Conservation (phyloP, 2,888 invertebrate species). For the Syrphus vitripennis region DNA sequence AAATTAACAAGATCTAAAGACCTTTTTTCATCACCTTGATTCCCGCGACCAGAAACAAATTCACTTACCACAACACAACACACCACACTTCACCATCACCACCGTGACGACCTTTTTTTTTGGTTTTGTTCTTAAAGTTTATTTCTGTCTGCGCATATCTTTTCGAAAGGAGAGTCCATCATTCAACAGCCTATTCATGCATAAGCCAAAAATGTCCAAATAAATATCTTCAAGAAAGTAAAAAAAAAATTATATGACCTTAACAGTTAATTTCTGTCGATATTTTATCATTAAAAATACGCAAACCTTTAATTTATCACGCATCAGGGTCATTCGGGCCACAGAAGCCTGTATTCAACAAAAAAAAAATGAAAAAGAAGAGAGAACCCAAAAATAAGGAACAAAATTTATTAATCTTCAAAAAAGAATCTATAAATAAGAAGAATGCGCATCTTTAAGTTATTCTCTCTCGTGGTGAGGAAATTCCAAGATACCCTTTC, state of each 20-base stretch:
- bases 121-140: slow-evolving; percentile 7
- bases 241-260: too few relatives aligned
- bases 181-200: slow-evolving; percentile 61
- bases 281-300: slow-evolving; percentile 68
- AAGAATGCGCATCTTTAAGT: slow-evolving; percentile 3
- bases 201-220: slow-evolving; percentile 48
- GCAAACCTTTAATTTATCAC: slow-evolving; percentile 70
- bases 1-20: slow-evolving; percentile 17
- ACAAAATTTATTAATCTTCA: slow-evolving; percentile 49
- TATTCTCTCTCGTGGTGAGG: neutral
- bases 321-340: slow-evolving; percentile 54
- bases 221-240: slow-evolving; percentile 39
- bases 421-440: slow-evolving; percentile 13
- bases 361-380: neutral
- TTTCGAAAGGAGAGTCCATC: slow-evolving; percentile 35
- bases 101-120: slow-evolving; percentile 31
- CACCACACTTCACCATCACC: neutral
- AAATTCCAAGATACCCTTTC: slow-evolving; percentile 40
- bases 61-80: slow-evolving; percentile 10
- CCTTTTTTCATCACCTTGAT: slow-evolving; percentile 56
- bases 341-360: slow-evolving; percentile 39
- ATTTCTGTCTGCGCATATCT: slow-evolving; percentile 7
- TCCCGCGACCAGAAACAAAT: neutral
- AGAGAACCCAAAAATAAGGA: neutral
- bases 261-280: slow-evolving; percentile 72